Base-by-base conservation (phyloP, 2,888 invertebrate genomes). In the Clistopyga incitator region DNA sequence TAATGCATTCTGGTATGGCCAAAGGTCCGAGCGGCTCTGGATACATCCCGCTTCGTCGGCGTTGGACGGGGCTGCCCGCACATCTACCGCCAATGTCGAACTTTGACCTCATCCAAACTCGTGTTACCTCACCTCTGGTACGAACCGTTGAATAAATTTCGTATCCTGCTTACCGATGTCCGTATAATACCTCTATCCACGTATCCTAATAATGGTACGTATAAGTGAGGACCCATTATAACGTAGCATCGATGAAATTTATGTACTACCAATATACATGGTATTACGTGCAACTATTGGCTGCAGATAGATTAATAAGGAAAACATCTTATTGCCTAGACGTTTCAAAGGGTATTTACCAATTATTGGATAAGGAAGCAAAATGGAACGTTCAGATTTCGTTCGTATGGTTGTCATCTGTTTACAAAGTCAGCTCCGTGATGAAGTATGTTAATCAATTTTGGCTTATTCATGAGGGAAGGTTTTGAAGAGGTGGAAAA, bases 1-100 rank as follows among this genome's bases (percentile, higher is more conserved):
- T 86, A 85, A 85, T 85, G 81, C 72, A 81, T 84, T 79, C 68
- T 79, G 74, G 68, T 72, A 59, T 71, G 68, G 79, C 81, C 78
- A 76, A 76, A 78, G 78, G 75, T 81, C 81, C 75, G 56, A 50
- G 45, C 50, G 77, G 42, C 47, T 34, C 68, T 65, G 52, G 68
- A 25, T 29, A 42, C 67, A 23, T 3, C 47, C 47, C 59, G 47
- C 70, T 6, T 47, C 47, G 59, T 74, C 38, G 29, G 64, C 47
- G 50, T 20, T 29, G 18, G 72, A 61, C 38, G 47, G 34, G 74
- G 20, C 34, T 50, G 23, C 25, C 23, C 45, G 59, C 68, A 68
- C 45, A 20, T 8, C 52, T 45, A 50, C 13, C 68, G 52, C 18
- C 25, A 18, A 11, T 42, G 20, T 64, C 45, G 75, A 81, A 81